Base-by-base conservation (phyloP, 37 sponge, comb jelly and placozoan genomes). In the Agelas oroides region DNA sequence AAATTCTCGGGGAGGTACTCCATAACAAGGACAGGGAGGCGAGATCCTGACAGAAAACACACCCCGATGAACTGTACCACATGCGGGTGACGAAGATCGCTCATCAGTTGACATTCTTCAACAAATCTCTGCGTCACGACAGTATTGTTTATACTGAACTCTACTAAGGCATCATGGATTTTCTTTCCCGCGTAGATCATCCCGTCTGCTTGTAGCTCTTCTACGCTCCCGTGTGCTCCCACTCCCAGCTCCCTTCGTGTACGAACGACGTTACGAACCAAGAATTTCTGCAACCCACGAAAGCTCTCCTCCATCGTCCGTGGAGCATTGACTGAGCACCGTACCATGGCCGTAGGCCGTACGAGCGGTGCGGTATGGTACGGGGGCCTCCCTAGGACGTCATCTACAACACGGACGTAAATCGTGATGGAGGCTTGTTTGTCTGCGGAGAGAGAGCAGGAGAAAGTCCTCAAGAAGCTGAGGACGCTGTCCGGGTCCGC, bases 381-480 rank as follows among this genome's bases (percentile, higher is more conserved):
- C n/a, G n/a, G n/a, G n/a, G n/a, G n/a, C n/a, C n/a, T n/a, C n/a
- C n/a, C n/a, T n/a, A n/a, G n/a, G 46, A 46, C 46, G 8, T 12
- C 8, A 46, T 46, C 6, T 61, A 61, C 11, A 23, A 71, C 66
- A 63, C 52, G 14, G 16, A 63, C 52, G 14, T 17, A 15, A 13
- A 36, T 6, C 3, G 41, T 6, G 6, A 91, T 86, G 87, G 92
- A 91, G 36, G 86, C 92, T 41, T 91, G 92, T 62, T 15, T 71
- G 81, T 57, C 87, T 20, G 87, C 82, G 31, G 92, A 86, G 41
- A 76, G 86, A 53, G 92, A 91, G 41, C 77, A 76, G 19, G 83
- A 86, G 36, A 91, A 86, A 35, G 87, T 91, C 0, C 56, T 71
- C 19, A 82, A 86, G 53, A 81, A 81, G 35, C 75, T 91, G n/a